Evolutionary conservation across 2,888 invertebrate genomes (phyloP).

Genomic region (Clepsis dumicolana): DNA sequence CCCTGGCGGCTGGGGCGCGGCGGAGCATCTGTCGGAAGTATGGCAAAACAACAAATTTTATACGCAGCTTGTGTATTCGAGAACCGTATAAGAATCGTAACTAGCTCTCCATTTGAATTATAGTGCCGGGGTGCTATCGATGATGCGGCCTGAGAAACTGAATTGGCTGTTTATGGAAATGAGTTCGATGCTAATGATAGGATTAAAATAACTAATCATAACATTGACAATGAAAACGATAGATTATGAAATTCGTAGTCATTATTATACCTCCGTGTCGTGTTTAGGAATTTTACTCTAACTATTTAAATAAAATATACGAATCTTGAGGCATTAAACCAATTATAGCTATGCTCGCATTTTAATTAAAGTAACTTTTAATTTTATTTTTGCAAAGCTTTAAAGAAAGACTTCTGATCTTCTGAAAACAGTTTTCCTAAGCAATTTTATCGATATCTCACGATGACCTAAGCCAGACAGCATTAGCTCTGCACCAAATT

Average conservation of each 20-base stretch:
- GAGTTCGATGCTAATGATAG: constrained; percentile 1
- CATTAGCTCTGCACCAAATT: constrained; percentile 26
- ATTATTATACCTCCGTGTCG: not conserved
- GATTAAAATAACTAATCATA: constrained; percentile 1
- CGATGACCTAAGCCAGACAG: constrained; percentile 4
- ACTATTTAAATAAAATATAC: not conserved
- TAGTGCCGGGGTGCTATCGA: constrained; percentile 48
- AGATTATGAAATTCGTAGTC: not conserved
- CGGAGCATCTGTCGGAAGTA: constrained; percentile 59
- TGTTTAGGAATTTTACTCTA: not conserved
- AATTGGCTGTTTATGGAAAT: constrained; percentile 50
- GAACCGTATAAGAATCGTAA: constrained; percentile 60
- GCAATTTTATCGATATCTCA: constrained; percentile 18
- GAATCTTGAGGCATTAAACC: too few relatives aligned
- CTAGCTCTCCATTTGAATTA: constrained; percentile 53
- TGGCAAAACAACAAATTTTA: constrained; percentile 66
- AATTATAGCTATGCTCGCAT: too few relatives aligned
- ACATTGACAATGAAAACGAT: not conserved
- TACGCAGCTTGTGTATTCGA: constrained; percentile 62
- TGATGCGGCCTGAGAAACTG: constrained; percentile 45
- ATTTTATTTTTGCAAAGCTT: too few relatives aligned
- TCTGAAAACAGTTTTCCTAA: too few relatives aligned
- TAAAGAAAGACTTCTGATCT: too few relatives aligned
- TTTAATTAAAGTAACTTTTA: too few relatives aligned
- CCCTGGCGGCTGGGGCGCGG: constrained; percentile 53